phyloP scores from a whole-genome alignment of 2,888 invertebrate species.

The Vanessa cardui region DNA sequence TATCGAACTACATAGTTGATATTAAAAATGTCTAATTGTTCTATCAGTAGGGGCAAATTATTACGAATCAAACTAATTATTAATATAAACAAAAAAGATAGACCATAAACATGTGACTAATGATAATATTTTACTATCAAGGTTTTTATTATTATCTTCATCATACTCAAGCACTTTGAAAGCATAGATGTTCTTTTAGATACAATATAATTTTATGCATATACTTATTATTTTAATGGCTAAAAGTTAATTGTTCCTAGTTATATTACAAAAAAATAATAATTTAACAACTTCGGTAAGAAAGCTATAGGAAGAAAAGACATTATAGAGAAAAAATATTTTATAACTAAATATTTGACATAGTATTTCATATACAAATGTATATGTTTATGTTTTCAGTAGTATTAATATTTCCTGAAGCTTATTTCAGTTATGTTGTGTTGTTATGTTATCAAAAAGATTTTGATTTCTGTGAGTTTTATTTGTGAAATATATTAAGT shows the following conservation, averaged over 20 bases:
- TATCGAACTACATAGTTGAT: too few species aligned
- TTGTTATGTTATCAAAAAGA: conserved; percentile 15
- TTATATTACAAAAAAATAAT: too few species aligned
- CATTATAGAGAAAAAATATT: too few species aligned
- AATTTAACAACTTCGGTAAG: too few species aligned
- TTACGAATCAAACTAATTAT: neutral
- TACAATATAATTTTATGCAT: too few species aligned
- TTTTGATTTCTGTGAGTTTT: conserved; percentile 7
- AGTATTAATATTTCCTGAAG: conserved; percentile 19
- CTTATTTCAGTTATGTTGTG: conserved; percentile 22
- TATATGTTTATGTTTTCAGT: neutral
- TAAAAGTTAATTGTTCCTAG: too few species aligned
- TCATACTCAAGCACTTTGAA: neutral
- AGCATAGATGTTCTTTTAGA: neutral
- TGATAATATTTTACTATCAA: neutral
- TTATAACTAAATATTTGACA: too few species aligned
- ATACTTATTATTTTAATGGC: too few species aligned
- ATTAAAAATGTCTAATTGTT: too few species aligned
- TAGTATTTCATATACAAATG: too few species aligned
- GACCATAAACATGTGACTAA: conserved; percentile 4
- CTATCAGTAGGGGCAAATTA: too few species aligned
- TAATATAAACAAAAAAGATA: conserved; percentile 6
- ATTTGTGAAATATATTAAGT: neutral
- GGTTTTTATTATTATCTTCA: neutral
- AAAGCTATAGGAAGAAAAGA: too few species aligned